Conservation (phyloP, 2,888 invertebrate species). For the Rhagonycha fulva region DNA sequence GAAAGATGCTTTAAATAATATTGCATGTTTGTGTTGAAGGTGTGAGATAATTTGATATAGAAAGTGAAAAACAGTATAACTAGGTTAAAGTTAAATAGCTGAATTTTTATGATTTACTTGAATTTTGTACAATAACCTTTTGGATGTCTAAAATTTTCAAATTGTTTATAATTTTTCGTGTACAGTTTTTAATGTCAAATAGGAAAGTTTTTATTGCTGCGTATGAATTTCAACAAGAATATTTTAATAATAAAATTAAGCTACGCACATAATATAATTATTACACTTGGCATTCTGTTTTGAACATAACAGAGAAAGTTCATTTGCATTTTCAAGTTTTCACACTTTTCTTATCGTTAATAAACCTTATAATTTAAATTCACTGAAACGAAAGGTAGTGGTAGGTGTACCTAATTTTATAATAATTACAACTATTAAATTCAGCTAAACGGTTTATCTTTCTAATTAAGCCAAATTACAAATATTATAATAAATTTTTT, state of each 20-base stretch:
- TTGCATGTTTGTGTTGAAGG: background rate
- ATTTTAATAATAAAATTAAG: background rate
- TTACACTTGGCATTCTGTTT: background rate
- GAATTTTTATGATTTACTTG: background rate
- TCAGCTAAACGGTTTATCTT: background rate
- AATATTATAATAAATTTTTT: no score
- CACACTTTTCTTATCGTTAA: background rate
- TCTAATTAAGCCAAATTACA: no score
- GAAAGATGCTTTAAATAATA: background rate
- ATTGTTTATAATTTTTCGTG: background rate
- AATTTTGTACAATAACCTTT: background rate
- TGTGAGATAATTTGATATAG: conserved; percentile 1
- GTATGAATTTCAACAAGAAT: background rate
- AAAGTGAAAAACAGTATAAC: background rate
- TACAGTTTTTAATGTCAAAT: background rate
- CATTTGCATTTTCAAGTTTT: background rate
- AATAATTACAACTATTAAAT: background rate
- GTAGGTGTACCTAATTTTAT: background rate
- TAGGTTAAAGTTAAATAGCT: background rate
- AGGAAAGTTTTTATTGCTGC: background rate
- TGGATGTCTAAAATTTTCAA: background rate
- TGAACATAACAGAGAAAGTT: background rate
- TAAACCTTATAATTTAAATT: background rate
- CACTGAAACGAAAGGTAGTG: background rate
- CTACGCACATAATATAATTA: background rate